These are phyloP conservation scores for Ectemnius continuus DNA, from an alignment of 2,888 invertebrate species.

Conservation along the genomic window DNA sequence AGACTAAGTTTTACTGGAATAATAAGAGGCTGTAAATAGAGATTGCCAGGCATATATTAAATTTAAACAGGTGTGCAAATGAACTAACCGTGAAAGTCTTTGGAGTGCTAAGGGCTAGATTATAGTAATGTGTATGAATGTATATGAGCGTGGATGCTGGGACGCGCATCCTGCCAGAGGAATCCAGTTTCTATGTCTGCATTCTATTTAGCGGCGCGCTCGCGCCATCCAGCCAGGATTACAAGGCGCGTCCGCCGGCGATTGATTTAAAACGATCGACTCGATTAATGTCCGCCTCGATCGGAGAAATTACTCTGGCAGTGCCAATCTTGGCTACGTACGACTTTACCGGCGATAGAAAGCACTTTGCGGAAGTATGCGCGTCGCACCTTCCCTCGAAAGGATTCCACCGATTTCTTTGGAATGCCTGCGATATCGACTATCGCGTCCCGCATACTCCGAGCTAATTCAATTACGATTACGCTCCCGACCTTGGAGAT, in stretches of 20 bases:
- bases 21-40: too few relatives aligned
- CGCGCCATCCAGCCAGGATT: slow-evolving; percentile 40
- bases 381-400: not conserved
- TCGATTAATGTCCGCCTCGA: slow-evolving; percentile 41
- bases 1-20: too few relatives aligned
- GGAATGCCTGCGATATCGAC: too few relatives aligned
- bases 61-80: too few relatives aligned
- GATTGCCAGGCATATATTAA: too few relatives aligned
- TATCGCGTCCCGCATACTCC: too few relatives aligned
- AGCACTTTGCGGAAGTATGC: slow-evolving; percentile 6
- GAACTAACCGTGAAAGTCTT: too few relatives aligned
- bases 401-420: not conserved
- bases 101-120: too few relatives aligned
- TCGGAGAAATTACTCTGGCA: slow-evolving; percentile 36
- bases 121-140: not conserved
- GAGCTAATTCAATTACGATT: too few relatives aligned
- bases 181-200: slow-evolving; percentile 18
- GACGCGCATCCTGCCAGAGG: not conserved
- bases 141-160: not conserved
- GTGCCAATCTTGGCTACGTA: not conserved
- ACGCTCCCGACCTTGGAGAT: too few relatives aligned
- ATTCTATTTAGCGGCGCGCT: slow-evolving; percentile 37
- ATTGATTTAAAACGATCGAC: slow-evolving; percentile 53
- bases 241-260: slow-evolving; percentile 49
- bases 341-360: not conserved